Conservation (phyloP, 2,888 invertebrate species). For the Drosophila incognita region DNA sequence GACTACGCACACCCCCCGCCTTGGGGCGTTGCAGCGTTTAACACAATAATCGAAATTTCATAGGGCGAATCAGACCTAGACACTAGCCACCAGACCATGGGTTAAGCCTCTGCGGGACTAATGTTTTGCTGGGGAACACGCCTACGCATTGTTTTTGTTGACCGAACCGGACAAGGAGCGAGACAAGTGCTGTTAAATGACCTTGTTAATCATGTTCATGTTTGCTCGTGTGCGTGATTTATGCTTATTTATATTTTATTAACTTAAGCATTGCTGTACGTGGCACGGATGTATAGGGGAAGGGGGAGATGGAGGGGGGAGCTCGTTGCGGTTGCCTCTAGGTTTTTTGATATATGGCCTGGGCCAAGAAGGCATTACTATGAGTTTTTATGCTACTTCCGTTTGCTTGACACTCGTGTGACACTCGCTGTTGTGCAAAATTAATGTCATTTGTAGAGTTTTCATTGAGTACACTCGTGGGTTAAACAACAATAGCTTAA, state of each 20-base stretch:
- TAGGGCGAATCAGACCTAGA: slow-evolving; percentile 9
- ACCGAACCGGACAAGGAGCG: slow-evolving; percentile 31
- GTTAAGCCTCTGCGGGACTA: slow-evolving; percentile 62
- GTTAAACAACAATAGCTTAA: not conserved
- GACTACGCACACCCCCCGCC: not conserved
- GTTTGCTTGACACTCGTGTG: slow-evolving; percentile 5
- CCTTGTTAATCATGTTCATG: slow-evolving; percentile 76
- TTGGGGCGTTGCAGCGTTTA: slow-evolving; percentile 59
- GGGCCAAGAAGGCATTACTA: slow-evolving; percentile 25
- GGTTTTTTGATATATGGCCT: slow-evolving; percentile 56
- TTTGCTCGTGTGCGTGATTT: slow-evolving; percentile 74
- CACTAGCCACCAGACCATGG: slow-evolving; percentile 6
- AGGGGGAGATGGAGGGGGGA: not conserved
- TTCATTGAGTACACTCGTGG: not conserved
- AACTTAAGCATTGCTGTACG: slow-evolving; percentile 47
- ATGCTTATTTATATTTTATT: slow-evolving; percentile 80
- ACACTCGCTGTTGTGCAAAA: not conserved
- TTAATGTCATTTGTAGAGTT: not conserved
- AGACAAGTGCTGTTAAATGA: slow-evolving; percentile 74
- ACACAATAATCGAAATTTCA: slow-evolving; percentile 75
- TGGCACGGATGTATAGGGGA: not conserved
- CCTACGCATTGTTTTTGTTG: slow-evolving; percentile 48
- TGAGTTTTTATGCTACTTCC: slow-evolving; percentile 28
- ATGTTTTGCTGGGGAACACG: slow-evolving; percentile 40
- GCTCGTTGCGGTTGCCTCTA: slow-evolving; percentile 23